Evolutionary conservation across 2,797 vertebrate genomes (phyloP).

Genomic region (Coccyzus lansbergi): DNA sequence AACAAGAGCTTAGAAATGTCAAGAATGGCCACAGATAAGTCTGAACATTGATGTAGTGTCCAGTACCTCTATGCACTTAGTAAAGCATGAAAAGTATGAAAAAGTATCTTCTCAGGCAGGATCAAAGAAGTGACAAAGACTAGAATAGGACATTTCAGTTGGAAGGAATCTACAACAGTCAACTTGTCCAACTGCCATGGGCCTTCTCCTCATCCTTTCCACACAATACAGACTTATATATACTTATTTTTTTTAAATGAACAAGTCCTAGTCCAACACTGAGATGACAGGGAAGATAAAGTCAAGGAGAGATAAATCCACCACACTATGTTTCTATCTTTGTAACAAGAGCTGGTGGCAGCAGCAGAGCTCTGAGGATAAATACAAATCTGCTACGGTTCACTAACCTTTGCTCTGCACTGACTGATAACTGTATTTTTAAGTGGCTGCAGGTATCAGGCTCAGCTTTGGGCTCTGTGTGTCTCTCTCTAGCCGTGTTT

Average conservation of each 20-base stretch:
- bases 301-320: conserved; percentile 46
- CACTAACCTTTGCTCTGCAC: not conserved
- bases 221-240: not conserved
- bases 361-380: conserved; percentile 31
- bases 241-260: not conserved
- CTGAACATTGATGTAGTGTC: not conserved
- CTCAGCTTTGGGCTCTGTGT: not conserved
- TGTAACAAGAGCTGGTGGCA: conserved; percentile 45
- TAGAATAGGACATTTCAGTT: not conserved
- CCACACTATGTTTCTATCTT: not conserved
- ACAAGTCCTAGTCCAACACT: not conserved
- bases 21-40: not conserved
- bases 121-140: too few relatives aligned
- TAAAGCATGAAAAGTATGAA: too few relatives aligned
- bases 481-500: not conserved
- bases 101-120: too few relatives aligned
- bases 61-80: rapidly evolving
- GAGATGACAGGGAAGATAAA: conserved; percentile 16
- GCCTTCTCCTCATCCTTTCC: not conserved
- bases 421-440: conserved; percentile 45
- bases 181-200: not conserved
- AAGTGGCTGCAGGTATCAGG: conserved; percentile 9
- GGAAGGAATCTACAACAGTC: not conserved
- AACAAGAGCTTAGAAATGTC: not conserved
- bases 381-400: conserved; percentile 35